These are phyloP conservation scores for Enteromius fasciolatus DNA, from an alignment of 2,797 vertebrate species.

Conservation along the genomic window DNA sequence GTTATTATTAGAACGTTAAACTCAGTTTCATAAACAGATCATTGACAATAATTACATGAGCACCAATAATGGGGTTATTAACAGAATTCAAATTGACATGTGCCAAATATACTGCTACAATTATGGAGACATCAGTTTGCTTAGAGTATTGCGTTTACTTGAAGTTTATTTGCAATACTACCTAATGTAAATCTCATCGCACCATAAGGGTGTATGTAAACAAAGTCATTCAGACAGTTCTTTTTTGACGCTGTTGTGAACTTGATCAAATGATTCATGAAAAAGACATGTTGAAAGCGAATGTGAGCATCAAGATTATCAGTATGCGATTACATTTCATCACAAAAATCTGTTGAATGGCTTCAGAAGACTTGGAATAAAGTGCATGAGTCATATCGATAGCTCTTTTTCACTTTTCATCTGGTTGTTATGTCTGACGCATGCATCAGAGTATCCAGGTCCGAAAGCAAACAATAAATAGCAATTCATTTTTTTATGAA, in stretches of 20 bases:
- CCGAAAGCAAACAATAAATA: background rate
- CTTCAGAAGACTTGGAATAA: background rate
- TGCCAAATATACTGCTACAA: background rate
- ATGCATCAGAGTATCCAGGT: background rate
- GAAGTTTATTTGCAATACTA: background rate
- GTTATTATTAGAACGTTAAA: background rate
- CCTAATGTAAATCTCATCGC: background rate
- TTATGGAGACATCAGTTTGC: background rate
- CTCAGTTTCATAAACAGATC: background rate
- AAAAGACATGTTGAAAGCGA: background rate
- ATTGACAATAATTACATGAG: background rate
- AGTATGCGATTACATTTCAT: background rate
- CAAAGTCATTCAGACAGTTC: background rate
- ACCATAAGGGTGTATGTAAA: background rate
- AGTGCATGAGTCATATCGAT: conserved; percentile 1
- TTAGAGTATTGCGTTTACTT: background rate
- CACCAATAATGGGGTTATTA: background rate
- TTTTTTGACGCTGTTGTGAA: background rate
- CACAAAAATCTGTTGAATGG: background rate
- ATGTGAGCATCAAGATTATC: background rate
- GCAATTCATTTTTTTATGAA: background rate
- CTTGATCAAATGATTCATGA: background rate
- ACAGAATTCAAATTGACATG: background rate
- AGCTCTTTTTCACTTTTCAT: background rate
- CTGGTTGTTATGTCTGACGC: background rate